Evolutionary conservation across 1,140 invertebrate genomes (phyloP), one percentile per base, ranked within the genome.

Genomic region (Luehdorfia chinensis): DNA sequence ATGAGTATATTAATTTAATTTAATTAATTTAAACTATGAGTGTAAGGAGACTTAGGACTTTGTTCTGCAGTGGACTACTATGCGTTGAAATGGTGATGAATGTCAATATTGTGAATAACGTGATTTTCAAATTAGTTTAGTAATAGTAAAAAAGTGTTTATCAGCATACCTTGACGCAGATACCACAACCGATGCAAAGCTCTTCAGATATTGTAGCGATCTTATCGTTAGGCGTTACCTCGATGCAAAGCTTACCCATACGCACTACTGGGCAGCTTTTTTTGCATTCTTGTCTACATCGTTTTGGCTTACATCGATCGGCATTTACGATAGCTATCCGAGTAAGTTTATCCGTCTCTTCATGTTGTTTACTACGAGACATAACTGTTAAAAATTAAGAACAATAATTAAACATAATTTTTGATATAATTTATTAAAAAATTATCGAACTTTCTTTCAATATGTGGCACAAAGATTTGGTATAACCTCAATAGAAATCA

Each of bases 201-300:
- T 99, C 97, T 89, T 99, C 98, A 50, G 98, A 99, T 71, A 99
- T 98, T 32, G 93, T 92, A 36, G 98, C 97, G 60, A 99, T 98
- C 89, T 99, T 99, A 67, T 96, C 96, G 77, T 96, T 97, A n/a
- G 97, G 94, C 15, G 91, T 93, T 11, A 99, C 98, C 91, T 99
- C 98, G 74, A 99, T 99, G 84, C 98, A 99, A 11, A 99, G 90
- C 89, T 99, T 99, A 73, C 98, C 98, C 95, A 98, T 98, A 65
- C 97, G 91, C 30, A 99, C 97, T 36, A 99, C 98, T 4, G 98
- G 98, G 88, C 98, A 99, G 30, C 95, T 97, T 72, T 97, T 97
- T 83, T 99, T 99, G 87, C 98, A 99, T 81, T 99, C 98, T 87
- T 99, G 97, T 43, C 96, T 92, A 88, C 98, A 99, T 91, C 98